These are phyloP conservation scores for Cheilosia vulpina DNA, from an alignment of 2,888 invertebrate species.

Conservation along the genomic window DNA sequence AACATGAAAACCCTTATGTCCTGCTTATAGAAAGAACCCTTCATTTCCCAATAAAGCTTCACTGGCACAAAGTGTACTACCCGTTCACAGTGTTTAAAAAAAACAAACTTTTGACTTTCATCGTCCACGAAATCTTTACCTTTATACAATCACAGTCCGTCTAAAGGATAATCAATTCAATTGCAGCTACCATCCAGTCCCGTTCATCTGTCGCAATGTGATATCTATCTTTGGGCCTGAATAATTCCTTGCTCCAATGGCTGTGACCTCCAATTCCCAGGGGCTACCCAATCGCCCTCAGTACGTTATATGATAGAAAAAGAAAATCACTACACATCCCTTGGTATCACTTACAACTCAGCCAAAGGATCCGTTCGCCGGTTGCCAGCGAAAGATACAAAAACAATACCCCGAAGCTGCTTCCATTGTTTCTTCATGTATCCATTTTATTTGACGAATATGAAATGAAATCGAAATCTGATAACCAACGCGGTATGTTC, in stretches of 20 bases:
- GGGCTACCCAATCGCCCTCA: slow-evolving; percentile 11
- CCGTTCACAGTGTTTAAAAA: too few species aligned
- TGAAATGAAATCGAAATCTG: slow-evolving; percentile 70
- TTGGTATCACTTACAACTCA: slow-evolving; percentile 19
- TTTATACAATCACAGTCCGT: background rate
- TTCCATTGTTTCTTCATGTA: slow-evolving; percentile 52
- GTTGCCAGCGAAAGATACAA: slow-evolving; percentile 10
- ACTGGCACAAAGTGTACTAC: too few species aligned
- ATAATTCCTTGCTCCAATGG: slow-evolving; percentile 39
- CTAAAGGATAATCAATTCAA: too few species aligned
- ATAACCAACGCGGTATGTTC: slow-evolving; percentile 61
- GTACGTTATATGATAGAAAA: slow-evolving; percentile 22
- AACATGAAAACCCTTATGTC: too few species aligned
- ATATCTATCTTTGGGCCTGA: slow-evolving; percentile 40
- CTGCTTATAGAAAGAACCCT: too few species aligned
- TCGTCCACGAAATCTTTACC: too few species aligned
- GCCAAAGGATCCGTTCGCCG: slow-evolving; percentile 2
- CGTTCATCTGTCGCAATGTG: background rate
- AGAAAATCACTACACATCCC: slow-evolving; percentile 36
- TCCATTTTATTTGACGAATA: slow-evolving; percentile 65
- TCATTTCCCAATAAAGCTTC: too few species aligned
- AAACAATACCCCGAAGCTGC: slow-evolving; percentile 49
- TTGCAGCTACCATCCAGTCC: background rate
- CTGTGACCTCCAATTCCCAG: slow-evolving; percentile 42
- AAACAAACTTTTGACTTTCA: too few species aligned